Evolutionary conservation across 2,113 vertebrate genomes (phyloP).

Genomic region (Mohoua ochrocephala): DNA sequence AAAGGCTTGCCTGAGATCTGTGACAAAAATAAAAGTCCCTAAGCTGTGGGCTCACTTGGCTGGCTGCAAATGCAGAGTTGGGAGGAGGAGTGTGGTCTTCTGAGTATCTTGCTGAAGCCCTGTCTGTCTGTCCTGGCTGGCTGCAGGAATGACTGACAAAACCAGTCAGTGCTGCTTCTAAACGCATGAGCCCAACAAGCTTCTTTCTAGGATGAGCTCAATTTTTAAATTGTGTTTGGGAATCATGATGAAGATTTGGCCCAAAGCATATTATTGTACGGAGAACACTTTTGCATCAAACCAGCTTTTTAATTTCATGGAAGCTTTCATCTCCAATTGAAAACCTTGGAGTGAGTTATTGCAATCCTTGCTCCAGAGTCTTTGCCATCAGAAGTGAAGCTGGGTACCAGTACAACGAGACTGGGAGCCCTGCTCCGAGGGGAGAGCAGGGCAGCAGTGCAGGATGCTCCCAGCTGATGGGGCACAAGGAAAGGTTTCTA

Average conservation of each 20-base stretch:
- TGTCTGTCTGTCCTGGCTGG: not conserved
- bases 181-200: accelerated
- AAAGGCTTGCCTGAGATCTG: not conserved
- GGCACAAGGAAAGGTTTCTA: not conserved
- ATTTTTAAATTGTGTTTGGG: not conserved
- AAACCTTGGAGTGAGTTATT: not conserved
- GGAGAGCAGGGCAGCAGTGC: accelerated
- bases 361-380: not conserved
- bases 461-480: not conserved
- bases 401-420: not conserved
- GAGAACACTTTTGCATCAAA: not conserved
- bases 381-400: not conserved
- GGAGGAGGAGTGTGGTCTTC: not conserved
- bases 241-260: not conserved
- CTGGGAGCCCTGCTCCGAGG: not conserved
- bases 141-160: not conserved
- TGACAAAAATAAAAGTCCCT: not conserved
- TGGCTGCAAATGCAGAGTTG: not conserved
- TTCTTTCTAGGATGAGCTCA: not conserved
- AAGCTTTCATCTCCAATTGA: not conserved
- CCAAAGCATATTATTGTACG: not conserved
- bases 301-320: not conserved
- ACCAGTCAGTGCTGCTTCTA: not conserved
- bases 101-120: not conserved
- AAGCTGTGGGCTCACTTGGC: not conserved